Evolutionary conservation across 2,888 invertebrate genomes (phyloP).

Genomic region (Tachina grossa): DNA sequence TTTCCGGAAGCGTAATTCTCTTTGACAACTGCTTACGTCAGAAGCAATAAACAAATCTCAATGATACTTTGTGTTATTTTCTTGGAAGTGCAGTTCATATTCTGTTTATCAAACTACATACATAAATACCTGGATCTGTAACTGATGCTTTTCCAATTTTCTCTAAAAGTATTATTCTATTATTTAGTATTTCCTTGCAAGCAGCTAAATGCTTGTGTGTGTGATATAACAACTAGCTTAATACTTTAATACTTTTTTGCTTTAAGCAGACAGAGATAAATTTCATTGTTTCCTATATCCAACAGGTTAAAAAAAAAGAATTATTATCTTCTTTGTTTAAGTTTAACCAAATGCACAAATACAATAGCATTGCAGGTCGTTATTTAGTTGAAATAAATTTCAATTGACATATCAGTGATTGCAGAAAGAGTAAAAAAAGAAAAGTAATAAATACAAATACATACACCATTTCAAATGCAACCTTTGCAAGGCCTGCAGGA

Average conservation of each 20-base stretch:
- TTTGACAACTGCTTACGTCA: neutral
- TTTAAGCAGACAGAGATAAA: slow-evolving; percentile 10
- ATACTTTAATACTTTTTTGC: neutral
- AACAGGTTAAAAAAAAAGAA: slow-evolving; percentile 1
- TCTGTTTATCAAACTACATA: neutral
- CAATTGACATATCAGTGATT: slow-evolving; percentile 35
- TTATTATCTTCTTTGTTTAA: slow-evolving; percentile 1
- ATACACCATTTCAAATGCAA: slow-evolving; percentile 21
- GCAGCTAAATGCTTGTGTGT: neutral
- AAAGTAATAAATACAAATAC: neutral
- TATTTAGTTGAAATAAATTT: slow-evolving; percentile 47
- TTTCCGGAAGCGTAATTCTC: neutral
- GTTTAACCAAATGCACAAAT: neutral
- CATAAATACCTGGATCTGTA: slow-evolving; percentile 12
- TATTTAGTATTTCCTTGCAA: neutral
- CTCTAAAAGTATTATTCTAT: neutral
- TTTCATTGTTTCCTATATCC: slow-evolving; percentile 12
- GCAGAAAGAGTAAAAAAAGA: neutral
- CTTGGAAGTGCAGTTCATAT: neutral
- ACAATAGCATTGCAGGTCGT: slow-evolving; percentile 27
- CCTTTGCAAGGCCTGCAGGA: slow-evolving; percentile 28
- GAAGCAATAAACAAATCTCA: neutral
- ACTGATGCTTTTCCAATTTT: slow-evolving; percentile 12
- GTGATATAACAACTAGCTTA: neutral
- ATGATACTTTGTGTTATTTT: neutral